These are phyloP conservation scores for Psophia crepitans DNA, from an alignment of 2,113 vertebrate genomes.

Conservation along the genomic window DNA sequence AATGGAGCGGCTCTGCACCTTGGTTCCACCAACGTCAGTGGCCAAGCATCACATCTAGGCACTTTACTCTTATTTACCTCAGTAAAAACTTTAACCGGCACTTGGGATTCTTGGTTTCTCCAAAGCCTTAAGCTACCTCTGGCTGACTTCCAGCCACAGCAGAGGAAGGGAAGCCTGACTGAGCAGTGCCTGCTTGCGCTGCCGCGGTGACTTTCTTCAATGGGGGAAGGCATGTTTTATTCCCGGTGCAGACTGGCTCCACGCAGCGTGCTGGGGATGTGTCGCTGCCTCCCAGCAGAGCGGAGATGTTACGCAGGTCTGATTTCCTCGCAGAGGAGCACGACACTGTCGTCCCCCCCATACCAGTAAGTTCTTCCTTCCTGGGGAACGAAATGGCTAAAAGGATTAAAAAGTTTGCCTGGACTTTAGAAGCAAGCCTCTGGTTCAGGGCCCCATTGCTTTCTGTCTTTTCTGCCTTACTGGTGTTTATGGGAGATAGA, in stretches of 20 bases:
- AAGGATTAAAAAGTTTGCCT: background rate
- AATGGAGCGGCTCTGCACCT: background rate
- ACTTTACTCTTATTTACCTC: background rate
- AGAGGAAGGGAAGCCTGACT: background rate
- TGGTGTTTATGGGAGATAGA: background rate
- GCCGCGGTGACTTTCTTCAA: background rate
- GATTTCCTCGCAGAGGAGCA: rapidly evolving
- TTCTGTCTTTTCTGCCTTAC: background rate
- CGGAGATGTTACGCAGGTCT: rapidly evolving
- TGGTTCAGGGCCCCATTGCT: background rate
- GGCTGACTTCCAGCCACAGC: background rate
- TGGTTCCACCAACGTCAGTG: background rate
- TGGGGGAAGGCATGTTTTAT: background rate
- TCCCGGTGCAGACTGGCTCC: background rate
- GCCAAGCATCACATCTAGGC: background rate
- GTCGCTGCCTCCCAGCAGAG: background rate
- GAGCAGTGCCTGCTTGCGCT: background rate
- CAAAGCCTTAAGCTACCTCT: background rate
- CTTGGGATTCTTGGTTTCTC: background rate
- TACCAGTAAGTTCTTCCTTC: background rate
- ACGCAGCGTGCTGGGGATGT: background rate
- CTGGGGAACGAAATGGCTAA: background rate
- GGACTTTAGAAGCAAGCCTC: background rate
- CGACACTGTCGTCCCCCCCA: rapidly evolving
- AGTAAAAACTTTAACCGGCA: background rate